Evolutionary conservation across 2,113 vertebrate genomes (phyloP).

Genomic region (Phaethon lepturus): DNA sequence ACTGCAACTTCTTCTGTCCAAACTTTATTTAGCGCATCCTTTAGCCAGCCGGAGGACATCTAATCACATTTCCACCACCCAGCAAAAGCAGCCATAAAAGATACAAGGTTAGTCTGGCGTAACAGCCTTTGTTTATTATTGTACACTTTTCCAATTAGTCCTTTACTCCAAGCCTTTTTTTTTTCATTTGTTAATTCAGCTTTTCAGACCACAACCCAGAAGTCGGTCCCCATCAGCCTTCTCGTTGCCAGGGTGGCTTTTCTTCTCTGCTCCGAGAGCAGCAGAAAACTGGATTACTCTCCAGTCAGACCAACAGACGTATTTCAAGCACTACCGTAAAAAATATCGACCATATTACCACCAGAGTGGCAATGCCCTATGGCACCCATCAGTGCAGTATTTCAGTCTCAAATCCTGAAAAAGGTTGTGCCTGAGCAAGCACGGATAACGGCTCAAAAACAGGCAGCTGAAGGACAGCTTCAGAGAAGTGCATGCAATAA

Average conservation of each 20-base stretch:
- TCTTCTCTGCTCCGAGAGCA: not conserved
- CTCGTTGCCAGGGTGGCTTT: not conserved
- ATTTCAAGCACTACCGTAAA: not conserved
- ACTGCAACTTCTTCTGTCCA: not conserved
- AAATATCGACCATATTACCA: fast-evolving
- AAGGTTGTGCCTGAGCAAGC: not conserved
- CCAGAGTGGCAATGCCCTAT: not conserved
- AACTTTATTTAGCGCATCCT: not conserved
- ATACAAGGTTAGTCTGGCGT: not conserved
- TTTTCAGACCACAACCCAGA: not conserved
- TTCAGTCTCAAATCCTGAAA: not conserved
- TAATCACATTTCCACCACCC: not conserved
- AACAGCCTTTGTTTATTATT: not conserved
- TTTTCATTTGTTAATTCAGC: not conserved
- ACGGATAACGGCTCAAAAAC: fast-evolving
- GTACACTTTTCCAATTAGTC: not conserved
- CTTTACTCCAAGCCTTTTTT: not conserved
- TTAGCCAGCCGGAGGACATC: not conserved
- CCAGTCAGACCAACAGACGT: fast-evolving
- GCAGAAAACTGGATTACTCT: not conserved
- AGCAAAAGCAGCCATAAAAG: not conserved
- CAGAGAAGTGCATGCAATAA: not conserved
- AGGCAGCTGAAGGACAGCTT: not conserved
- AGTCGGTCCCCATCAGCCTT: not conserved
- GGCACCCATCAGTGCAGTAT: not conserved